Percentiles rank a stretch among this genome's conserved stretches.
Evolutionary conservation across 2,888 invertebrate species (phyloP).

Genomic region (Dynastes tityus): DNA sequence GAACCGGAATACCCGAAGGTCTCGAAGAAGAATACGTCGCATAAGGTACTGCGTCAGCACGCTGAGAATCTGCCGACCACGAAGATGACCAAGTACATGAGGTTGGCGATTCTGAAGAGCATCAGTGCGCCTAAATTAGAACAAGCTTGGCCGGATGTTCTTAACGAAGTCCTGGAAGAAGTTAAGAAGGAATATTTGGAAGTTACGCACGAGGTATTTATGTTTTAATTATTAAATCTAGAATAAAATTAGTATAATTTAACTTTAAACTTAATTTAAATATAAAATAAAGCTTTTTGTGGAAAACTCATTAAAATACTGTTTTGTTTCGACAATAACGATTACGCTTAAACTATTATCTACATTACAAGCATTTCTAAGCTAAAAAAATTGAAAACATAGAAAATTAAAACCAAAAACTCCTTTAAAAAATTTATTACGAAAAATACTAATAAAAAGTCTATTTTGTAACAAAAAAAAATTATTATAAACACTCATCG

Average conservation of each 20-base stretch:
- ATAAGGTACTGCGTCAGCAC: slow-evolving; percentile 73
- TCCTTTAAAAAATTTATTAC: neutral
- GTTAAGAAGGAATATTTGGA: slow-evolving; percentile 75
- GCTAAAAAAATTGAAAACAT: too few relatives aligned
- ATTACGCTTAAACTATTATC: too few relatives aligned
- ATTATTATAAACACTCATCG: too few relatives aligned
- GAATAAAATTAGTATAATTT: neutral
- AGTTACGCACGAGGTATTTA: slow-evolving; percentile 72
- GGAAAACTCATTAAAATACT: too few relatives aligned
- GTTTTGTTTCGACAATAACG: too few relatives aligned
- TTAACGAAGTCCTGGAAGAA: slow-evolving; percentile 74
- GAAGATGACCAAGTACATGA: slow-evolving; percentile 76
- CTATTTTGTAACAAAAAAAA: too few relatives aligned
- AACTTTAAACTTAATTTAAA: neutral
- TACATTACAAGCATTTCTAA: too few relatives aligned
- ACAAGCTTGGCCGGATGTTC: slow-evolving; percentile 73
- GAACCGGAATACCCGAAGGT: slow-evolving; percentile 64
- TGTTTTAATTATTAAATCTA: neutral
- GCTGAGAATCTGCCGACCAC: slow-evolving; percentile 76
- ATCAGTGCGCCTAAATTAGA: slow-evolving; percentile 75
- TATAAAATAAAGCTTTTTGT: too few relatives aligned
- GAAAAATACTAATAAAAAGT: too few relatives aligned
- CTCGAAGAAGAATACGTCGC: slow-evolving; percentile 61
- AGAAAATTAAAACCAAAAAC: neutral
- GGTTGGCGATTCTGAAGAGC: slow-evolving; percentile 75